A percentile compares a stretch with the other conserved stretches of the same genome.
phyloP scores from a whole-genome alignment of 2,797 vertebrate species.

The Cossypha caffra region DNA sequence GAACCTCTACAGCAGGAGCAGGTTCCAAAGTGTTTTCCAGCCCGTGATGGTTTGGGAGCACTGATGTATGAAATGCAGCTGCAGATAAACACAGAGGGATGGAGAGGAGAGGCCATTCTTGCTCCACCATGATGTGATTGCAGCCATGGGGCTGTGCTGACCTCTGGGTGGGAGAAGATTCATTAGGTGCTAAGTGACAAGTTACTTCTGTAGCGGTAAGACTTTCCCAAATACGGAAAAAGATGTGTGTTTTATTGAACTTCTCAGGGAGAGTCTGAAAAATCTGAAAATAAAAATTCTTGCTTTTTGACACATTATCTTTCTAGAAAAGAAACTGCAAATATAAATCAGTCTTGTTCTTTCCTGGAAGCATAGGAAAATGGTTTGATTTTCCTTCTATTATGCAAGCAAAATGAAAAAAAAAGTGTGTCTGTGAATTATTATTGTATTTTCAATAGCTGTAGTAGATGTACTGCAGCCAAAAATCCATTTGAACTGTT shows the following conservation, averaged over 20 bases:
- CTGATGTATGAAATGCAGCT: background rate
- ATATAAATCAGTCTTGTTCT: background rate
- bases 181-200: background rate
- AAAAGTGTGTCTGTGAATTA: background rate
- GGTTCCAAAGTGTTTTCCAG: background rate
- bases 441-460: background rate
- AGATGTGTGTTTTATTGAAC: background rate
- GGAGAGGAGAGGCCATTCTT: background rate
- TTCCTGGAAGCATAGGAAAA: background rate
- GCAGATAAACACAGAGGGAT: background rate
- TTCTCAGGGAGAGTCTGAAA: background rate
- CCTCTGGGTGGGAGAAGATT: background rate
- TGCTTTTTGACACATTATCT: background rate
- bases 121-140: background rate
- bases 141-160: background rate
- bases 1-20: background rate
- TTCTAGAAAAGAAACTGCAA: background rate
- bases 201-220: background rate
- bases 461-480: background rate
- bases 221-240: background rate
- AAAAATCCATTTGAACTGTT: conserved; percentile 21
- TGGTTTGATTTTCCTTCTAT: background rate
- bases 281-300: background rate
- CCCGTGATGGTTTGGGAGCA: background rate
- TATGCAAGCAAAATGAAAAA: background rate